phyloP scores from a whole-genome alignment of 1,140 invertebrate species.

The Microplitis mediator region DNA sequence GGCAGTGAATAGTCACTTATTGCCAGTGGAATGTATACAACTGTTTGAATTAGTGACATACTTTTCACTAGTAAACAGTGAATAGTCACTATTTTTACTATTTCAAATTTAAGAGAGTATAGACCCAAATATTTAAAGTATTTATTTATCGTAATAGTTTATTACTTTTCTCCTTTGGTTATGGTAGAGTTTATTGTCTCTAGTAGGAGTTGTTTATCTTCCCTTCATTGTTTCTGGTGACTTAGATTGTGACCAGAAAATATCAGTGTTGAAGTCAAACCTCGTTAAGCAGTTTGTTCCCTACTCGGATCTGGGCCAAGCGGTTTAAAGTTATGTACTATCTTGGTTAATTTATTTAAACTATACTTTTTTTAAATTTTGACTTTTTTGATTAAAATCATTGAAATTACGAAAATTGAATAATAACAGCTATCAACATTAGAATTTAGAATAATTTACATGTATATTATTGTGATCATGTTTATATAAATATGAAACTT shows the following conservation, averaged over 20 bases:
- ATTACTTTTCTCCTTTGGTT: neutral
- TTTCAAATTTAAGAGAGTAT: too few relatives aligned
- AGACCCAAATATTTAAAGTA: too few relatives aligned
- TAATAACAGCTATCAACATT: too few relatives aligned
- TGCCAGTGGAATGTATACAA: too few relatives aligned
- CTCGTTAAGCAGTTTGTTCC: neutral
- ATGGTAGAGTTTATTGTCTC: neutral
- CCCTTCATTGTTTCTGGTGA: neutral
- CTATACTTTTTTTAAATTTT: neutral
- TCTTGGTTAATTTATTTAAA: neutral
- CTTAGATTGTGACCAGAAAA: neutral
- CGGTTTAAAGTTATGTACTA: neutral
- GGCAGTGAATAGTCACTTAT: too few relatives aligned
- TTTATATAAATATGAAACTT: neutral
- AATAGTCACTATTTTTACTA: too few relatives aligned
- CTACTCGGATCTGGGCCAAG: slow-evolving; percentile 3
- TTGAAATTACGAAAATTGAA: too few relatives aligned
- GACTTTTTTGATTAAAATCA: neutral
- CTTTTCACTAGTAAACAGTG: too few relatives aligned
- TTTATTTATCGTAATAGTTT: too few relatives aligned
- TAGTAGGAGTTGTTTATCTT: neutral
- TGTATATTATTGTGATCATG: too few relatives aligned
- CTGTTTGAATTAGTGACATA: too few relatives aligned
- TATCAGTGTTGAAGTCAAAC: neutral
- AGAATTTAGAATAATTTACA: too few relatives aligned